Evolutionary conservation across 2,113 vertebrate genomes (phyloP), one percentile per base, ranked within the genome.

Genomic region (Sebastes schlegelii): DNA sequence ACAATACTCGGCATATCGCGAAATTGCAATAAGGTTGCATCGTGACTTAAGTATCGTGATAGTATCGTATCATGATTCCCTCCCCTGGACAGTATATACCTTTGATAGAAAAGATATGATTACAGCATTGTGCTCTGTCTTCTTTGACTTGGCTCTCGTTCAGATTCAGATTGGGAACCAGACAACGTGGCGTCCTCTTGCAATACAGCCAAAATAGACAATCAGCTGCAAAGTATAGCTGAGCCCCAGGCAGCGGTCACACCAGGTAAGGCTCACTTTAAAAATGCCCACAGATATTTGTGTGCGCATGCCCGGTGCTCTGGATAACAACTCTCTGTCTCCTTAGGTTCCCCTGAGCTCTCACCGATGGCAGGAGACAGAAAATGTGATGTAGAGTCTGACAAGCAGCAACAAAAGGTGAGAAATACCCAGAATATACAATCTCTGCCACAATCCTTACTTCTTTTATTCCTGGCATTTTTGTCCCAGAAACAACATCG

Each of bases 141-240:
- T 57, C 62, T 17, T 71, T 77, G 1, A 21, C 51, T 52, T 8
- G 3, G 2, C 16, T 72, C 2, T 40, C 2, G 63, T 80, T 81
- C 66, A 95, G 94, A 95, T 11, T 95, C 93, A 34, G 92, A 95
- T 80, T 93, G 88, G 89, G 94, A 95, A 76, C 89, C 86, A 4
- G 91, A 95, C n/a, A 86, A 83, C 13, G 66, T 42, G 8, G 52
- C 79, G 8, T 60, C 88, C 23, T 19, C 76, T 14, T 26, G 42
- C 61, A 88, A 80, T 61, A 77, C 78, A 45, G 67, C 58, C 62
- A 86, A 88, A 79, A 42, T 26, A 62, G 85, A 80, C 60, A 82
- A 42, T 85, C 85, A 69, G 73, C 67, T 67, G 40, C 82, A 80
- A 86, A 82, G 86, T 42, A 19, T 55, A 46, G 46, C 74, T 72